A percentile compares a stretch with the other conserved stretches of the same genome.
Evolutionary conservation across 2,113 vertebrate species (phyloP).

Genomic region (Phylloscopus whistleri): DNA sequence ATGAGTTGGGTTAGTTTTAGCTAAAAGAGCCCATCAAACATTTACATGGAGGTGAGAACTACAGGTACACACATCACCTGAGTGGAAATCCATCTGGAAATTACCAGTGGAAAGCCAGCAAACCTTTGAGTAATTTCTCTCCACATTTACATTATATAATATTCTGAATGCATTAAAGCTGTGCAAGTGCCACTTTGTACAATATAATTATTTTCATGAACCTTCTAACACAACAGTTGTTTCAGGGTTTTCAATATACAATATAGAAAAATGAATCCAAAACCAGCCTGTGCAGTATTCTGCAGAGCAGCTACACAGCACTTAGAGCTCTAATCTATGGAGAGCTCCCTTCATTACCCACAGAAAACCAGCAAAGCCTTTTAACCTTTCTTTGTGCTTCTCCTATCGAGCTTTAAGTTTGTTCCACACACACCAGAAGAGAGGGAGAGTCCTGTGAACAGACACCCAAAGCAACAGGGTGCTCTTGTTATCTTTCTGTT

Average conservation of each 20-base stretch:
- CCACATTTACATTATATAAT: not conserved
- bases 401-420: not conserved
- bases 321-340: too few relatives aligned
- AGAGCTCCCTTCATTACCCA: not conserved
- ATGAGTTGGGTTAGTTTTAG: not conserved
- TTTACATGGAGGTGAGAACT: not conserved
- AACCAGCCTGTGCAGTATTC: not conserved
- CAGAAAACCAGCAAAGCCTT: not conserved
- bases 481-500: not conserved
- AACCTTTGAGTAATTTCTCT: not conserved
- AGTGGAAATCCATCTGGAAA: not conserved
- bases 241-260: not conserved
- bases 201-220: not conserved
- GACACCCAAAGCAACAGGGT: not conserved
- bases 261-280: not conserved
- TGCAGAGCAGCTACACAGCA: not conserved
- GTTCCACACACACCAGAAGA: not conserved
- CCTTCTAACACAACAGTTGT: not conserved
- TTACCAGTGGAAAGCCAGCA: not conserved
- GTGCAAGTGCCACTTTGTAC: not conserved
- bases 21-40: not conserved
- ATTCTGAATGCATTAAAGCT: not conserved
- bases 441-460: not conserved
- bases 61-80: rapidly evolving
- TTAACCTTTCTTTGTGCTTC: not conserved